Conservation (phyloP, 2,113 vertebrate species). For the Psittacara wagleri region DNA sequence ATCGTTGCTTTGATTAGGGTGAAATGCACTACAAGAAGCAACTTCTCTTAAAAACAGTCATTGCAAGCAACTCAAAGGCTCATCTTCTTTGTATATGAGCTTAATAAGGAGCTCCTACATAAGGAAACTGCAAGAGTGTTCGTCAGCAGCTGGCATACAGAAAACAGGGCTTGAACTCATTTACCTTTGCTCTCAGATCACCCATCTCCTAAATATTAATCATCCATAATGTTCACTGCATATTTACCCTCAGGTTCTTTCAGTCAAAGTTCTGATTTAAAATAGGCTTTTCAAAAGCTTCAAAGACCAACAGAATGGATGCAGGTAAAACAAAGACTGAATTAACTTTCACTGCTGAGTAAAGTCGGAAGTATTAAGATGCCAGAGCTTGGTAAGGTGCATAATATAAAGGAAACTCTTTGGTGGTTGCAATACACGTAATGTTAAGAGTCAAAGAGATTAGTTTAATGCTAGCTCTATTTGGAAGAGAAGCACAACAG, state of each 20-base stretch:
- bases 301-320: not conserved
- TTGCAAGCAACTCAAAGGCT: not conserved
- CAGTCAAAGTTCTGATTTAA: not conserved
- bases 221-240: not conserved
- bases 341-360: not conserved
- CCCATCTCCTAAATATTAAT: not conserved
- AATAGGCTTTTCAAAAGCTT: not conserved
- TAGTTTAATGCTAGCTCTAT: not conserved
- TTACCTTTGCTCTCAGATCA: not conserved
- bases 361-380: not conserved
- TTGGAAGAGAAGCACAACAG: not conserved
- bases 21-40: not conserved
- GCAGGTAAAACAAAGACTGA: not conserved
- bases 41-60: not conserved
- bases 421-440: rapidly evolving
- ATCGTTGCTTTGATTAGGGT: not conserved
- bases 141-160: not conserved
- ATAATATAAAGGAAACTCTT: not conserved
- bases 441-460: not conserved
- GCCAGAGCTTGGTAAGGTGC: not conserved
- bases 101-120: not conserved
- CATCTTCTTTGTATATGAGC: not conserved
- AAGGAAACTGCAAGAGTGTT: not conserved
- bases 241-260: not conserved
- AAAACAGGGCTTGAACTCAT: not conserved